Conservation (phyloP, 2,113 vertebrate genomes). For the Scartelaos histophorus region DNA sequence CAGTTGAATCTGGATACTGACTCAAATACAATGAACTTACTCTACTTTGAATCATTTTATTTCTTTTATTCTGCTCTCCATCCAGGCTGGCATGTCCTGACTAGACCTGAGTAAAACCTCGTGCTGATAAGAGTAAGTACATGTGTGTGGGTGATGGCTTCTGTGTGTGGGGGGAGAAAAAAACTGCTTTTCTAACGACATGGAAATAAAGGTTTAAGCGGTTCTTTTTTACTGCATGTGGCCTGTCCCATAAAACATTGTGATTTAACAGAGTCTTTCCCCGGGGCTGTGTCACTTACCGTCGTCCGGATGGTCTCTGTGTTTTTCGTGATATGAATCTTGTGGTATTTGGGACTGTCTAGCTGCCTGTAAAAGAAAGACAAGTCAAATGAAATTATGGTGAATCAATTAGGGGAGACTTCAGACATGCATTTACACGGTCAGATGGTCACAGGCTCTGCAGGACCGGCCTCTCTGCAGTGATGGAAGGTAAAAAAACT, state of each 20-base stretch:
- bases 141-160: constrained; percentile 39
- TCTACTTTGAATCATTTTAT: not conserved
- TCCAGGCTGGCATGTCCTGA: constrained; percentile 44
- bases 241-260: constrained; percentile 18
- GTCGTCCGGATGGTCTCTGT: constrained; percentile 91
- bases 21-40: too few relatives aligned
- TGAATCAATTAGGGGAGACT: constrained; percentile 40
- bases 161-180: not conserved
- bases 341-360: constrained; percentile 87
- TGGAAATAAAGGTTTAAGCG: constrained; percentile 4
- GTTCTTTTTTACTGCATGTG: not conserved
- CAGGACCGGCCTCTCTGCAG: constrained; percentile 27
- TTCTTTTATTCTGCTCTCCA: constrained; percentile 19
- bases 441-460: constrained; percentile 39
- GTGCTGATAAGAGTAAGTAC: constrained; percentile 34
- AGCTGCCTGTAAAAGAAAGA: constrained; percentile 77
- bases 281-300: constrained; percentile 78
- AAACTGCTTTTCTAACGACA: constrained; percentile 7
- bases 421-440: constrained; percentile 22
- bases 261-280: constrained; percentile 24
- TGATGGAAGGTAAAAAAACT: too few relatives aligned
- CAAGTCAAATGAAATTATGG: constrained; percentile 24
- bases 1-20: too few relatives aligned
- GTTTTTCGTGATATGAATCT: constrained; percentile 95
- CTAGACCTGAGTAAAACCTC: constrained; percentile 48